Base-by-base conservation (phyloP, 2,797 vertebrate species). In the Alectoris magna region DNA sequence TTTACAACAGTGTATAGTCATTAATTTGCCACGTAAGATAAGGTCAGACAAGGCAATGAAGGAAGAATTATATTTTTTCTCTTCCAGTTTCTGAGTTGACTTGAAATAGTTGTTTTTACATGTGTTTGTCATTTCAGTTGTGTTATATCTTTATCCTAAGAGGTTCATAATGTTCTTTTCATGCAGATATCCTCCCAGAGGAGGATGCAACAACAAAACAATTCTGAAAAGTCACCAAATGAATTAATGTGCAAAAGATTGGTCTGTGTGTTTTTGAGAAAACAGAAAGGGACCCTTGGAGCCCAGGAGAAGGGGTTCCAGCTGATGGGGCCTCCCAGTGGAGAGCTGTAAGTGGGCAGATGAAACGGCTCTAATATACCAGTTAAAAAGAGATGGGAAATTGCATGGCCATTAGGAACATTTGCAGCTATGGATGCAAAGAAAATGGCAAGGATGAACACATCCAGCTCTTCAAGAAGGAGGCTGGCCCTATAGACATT, bases 111-210 rank as follows among this genome's bases (percentile, higher is more conserved):
- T 86, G 66, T 84, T 92, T 94, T 71, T 2, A 77, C 91, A 90
- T 11, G 53, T 92, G 82, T 77, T 94, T 89, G 82, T 85, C 41
- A 56, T 94, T 94, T 88, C 49, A 19, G 46, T 92, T 90, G 41
- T 58, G 92, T 80, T 77, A 89, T 77, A 73, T 73, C 60, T 89
- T 83, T 74, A 48, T 85, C 46, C 66, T 91, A 84, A 90, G 68
- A 0, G 0, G 78, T 87, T 94, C 13, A 0, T 94, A 90, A 67
- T 88, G 88, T 93, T 95, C 86, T 88, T 91, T 93, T 94, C 77
- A 91, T 88, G 90, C 76, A 87, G 93, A 91, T 93, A 34, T 23
- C 34, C 22, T 94, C 91, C 81, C 87, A 75, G 81, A 80, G 78
- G 92, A 95, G 22, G n/a, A 56, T 48, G 79, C 56, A 84, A 46